Conservation (phyloP, 2,797 vertebrate species). For the Malurus splendens region DNA sequence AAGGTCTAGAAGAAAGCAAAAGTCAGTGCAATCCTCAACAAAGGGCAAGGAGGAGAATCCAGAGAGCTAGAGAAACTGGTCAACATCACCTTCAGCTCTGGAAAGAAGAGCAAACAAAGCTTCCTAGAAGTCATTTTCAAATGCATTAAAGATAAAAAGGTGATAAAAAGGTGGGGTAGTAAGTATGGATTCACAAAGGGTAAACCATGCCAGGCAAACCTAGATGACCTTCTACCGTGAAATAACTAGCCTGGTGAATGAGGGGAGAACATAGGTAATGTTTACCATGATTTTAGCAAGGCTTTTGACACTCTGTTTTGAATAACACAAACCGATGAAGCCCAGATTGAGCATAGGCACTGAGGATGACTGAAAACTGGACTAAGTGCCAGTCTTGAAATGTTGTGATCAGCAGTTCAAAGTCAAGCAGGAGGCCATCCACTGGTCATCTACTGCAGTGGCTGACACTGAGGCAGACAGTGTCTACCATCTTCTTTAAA, state of each 20-base stretch:
- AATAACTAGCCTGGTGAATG: not conserved
- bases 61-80: not conserved
- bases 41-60: not conserved
- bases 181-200: not conserved
- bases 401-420: not conserved
- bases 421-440: not conserved
- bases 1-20: constrained; percentile 14
- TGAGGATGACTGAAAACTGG: not conserved
- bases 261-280: not conserved
- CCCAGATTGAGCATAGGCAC: not conserved
- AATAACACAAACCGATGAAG: not conserved
- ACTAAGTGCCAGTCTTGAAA: not conserved
- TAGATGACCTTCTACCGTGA: not conserved
- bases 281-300: not conserved
- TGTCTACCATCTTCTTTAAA: not conserved
- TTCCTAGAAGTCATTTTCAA: not conserved
- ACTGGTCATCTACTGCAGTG: not conserved
- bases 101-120: not conserved
- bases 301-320: not conserved
- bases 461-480: not conserved
- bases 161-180: not conserved
- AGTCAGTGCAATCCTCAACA: not conserved
- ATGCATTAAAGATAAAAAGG: not conserved
- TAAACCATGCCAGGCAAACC: not conserved
- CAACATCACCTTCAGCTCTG: not conserved